Evolutionary conservation across 2,113 vertebrate genomes (phyloP).

Genomic region (Petromus typicus): DNA sequence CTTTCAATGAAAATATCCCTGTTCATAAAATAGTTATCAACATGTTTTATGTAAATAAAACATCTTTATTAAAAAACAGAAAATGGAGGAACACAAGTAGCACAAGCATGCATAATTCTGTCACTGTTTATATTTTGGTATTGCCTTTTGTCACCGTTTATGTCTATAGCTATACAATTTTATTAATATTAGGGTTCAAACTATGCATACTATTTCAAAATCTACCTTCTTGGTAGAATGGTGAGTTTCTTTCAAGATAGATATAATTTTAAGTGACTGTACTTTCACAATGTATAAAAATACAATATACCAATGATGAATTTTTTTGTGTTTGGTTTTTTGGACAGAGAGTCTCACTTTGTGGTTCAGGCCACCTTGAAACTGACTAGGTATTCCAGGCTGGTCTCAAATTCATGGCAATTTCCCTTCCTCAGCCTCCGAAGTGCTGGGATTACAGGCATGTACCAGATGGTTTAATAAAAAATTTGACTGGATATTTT

Average conservation of each 20-base stretch:
- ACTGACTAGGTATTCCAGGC: background rate
- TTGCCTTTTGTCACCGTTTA: background rate
- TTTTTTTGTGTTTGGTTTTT: background rate
- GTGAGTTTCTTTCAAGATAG: slow-evolving; percentile 22
- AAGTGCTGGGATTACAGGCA: background rate
- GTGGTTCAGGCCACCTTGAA: background rate
- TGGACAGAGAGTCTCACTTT: background rate
- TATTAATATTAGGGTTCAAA: background rate
- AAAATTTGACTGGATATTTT: too few species aligned
- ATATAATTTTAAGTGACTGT: slow-evolving; percentile 20
- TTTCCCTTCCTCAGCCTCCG: background rate
- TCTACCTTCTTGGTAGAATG: background rate
- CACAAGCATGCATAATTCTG: background rate
- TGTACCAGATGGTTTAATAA: too few species aligned
- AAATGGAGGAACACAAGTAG: slow-evolving; percentile 7
- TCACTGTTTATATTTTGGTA: background rate
- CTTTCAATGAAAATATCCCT: background rate
- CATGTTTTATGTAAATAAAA: background rate
- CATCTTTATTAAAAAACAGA: slow-evolving; percentile 36
- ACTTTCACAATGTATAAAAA: background rate
- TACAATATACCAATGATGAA: background rate
- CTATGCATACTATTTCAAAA: slow-evolving; percentile 2
- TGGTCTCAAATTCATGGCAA: background rate
- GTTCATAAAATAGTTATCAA: background rate
- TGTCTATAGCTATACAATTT: background rate